Percentiles rank a stretch among this genome's conserved stretches.
These are phyloP conservation scores for Leptinotarsa peninsularis DNA, from an alignment of 2,888 invertebrate genomes.

Conservation along the genomic window DNA sequence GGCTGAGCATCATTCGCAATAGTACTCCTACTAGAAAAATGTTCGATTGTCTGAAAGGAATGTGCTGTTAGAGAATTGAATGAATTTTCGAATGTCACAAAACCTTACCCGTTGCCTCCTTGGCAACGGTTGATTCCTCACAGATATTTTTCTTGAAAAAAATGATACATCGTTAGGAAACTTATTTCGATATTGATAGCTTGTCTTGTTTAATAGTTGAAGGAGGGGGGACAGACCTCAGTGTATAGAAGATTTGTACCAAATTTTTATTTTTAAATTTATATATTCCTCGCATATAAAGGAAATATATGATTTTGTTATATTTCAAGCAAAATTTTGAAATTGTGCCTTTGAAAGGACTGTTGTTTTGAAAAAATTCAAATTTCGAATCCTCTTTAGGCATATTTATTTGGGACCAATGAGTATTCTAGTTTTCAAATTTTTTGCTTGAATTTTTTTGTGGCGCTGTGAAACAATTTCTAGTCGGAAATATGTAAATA, in stretches of 20 bases:
- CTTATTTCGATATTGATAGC: too few species aligned
- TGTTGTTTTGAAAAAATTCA: slow-evolving; percentile 47
- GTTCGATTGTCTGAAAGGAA: too few species aligned
- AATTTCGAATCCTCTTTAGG: slow-evolving; percentile 47
- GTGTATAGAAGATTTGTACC: slow-evolving; percentile 1
- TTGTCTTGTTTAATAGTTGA: too few species aligned
- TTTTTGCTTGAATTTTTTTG: slow-evolving; percentile 34
- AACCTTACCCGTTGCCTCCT: too few species aligned
- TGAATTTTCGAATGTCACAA: too few species aligned
- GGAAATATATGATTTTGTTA: not conserved
- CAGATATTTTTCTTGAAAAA: too few species aligned
- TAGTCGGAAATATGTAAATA: slow-evolving; percentile 34
- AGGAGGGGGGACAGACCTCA: too few species aligned
- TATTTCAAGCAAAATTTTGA: slow-evolving; percentile 50
- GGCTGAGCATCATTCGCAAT: too few species aligned
- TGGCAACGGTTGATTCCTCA: too few species aligned
- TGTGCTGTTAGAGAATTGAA: too few species aligned
- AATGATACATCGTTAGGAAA: too few species aligned
- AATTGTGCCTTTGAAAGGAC: slow-evolving; percentile 62
- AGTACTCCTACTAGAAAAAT: too few species aligned
- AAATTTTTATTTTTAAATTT: not conserved
- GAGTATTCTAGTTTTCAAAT: slow-evolving; percentile 40
- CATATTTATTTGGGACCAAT: slow-evolving; percentile 62
- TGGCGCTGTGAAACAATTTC: slow-evolving; percentile 24
- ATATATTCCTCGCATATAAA: not conserved